Evolutionary conservation across 2,888 invertebrate species (phyloP).

Genomic region (Xanthia togata): DNA sequence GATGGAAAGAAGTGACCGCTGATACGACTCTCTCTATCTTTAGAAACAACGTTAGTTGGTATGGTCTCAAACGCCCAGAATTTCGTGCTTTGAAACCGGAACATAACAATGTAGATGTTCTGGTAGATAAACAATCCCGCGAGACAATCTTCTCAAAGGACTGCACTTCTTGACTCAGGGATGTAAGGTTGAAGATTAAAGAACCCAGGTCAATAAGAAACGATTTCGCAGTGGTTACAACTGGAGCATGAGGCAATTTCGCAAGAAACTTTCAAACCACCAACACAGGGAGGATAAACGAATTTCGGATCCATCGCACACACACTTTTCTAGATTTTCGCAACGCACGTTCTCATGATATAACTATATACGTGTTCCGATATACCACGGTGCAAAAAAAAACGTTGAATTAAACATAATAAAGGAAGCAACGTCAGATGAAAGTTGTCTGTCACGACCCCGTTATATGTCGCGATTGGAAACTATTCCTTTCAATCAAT

Average conservation of each 20-base stretch:
- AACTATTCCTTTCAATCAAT: conserved; percentile 57
- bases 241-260: conserved; percentile 4
- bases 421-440: conserved; percentile 47
- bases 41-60: too few species aligned
- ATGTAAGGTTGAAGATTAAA: background rate
- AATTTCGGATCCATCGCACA: conserved; percentile 43
- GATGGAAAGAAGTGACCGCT: background rate
- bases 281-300: conserved; percentile 14
- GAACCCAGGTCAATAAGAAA: background rate
- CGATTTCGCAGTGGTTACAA: background rate
- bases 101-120: background rate
- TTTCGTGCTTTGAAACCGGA: background rate
- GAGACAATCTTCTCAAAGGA: too few species aligned
- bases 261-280: conserved; percentile 36
- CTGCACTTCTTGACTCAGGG: background rate
- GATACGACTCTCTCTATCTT: too few species aligned
- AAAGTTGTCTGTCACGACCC: conserved; percentile 63
- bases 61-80: background rate
- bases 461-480: conserved; percentile 46
- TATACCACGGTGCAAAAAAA: conserved; percentile 33
- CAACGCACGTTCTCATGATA: conserved; percentile 36
- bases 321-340: conserved; percentile 34
- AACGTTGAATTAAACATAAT: conserved; percentile 41
- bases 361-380: conserved; percentile 42
- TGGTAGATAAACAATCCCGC: background rate